Percentiles rank a stretch among this genome's conserved stretches.
Evolutionary conservation across 2,888 invertebrate species (phyloP).

Genomic region (Xestia ashworthii): DNA sequence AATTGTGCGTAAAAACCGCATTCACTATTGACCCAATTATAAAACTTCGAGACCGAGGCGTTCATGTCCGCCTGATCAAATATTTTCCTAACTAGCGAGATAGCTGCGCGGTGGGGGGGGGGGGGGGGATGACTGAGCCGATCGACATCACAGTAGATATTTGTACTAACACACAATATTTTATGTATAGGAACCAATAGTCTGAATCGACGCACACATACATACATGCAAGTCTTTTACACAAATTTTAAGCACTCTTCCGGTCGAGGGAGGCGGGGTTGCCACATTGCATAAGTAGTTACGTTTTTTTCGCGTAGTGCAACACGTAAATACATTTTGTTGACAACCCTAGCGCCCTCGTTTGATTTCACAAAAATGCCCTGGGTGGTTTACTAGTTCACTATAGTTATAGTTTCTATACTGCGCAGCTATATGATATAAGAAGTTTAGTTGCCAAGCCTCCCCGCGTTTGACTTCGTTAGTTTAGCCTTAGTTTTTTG

Average conservation of each 20-base stretch:
- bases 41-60: background rate
- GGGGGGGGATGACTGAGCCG: background rate
- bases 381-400: too few species aligned
- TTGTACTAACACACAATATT: background rate
- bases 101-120: background rate
- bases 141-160: background rate
- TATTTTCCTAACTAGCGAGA: too few species aligned
- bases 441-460: too few species aligned
- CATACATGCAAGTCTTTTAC: background rate
- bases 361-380: background rate
- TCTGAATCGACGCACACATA: background rate
- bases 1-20: constrained; percentile 36
- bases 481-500: too few species aligned
- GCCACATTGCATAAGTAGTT: background rate
- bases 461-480: too few species aligned
- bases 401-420: too few species aligned
- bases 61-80: background rate
- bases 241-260: too few species aligned
- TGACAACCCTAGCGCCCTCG: too few species aligned
- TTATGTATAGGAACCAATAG: background rate
- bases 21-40: constrained; percentile 12
- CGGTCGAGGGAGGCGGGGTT: background rate
- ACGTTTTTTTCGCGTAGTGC: too few species aligned
- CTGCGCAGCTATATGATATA: too few species aligned
- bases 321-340: too few species aligned